Base-by-base conservation (phyloP, 2,888 invertebrate species). In the Drosophila subsilvestris region DNA sequence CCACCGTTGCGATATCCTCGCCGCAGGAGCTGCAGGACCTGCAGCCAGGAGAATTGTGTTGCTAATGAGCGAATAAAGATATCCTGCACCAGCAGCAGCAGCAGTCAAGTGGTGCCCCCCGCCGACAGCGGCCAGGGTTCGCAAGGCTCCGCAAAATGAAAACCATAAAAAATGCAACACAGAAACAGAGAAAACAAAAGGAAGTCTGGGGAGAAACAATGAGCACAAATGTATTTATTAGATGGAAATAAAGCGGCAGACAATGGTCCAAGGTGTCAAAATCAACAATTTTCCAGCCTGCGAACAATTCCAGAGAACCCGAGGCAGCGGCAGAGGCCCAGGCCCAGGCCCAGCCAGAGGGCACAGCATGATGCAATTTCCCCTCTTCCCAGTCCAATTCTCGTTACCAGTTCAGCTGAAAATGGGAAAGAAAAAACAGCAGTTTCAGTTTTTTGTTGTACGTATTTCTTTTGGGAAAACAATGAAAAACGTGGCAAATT, bases 201-300 rank as follows among this genome's bases (percentile, higher is more conserved):
- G 14, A 32, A 68, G 37, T 8, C 53, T n/a, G 22, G 59, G 51
- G 51, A n/a, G 42, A 56, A 25, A 66, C 66, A 76, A 76, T 55
- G 62, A 60, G 53, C 67, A 66, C 79, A 76, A 60, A 68, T 55
- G 72, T 76, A 86, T 88, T 85, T 88, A 87, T 85, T 85, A 82
- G 79, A 88, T 85, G 66, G 75, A 87, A 85, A 81, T 87, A 87
- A 84, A 81, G 68, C 79, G 73, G 78, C 59, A 56, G 48, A 85
- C 87, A 86, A 85, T 85, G 79, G 69, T 63, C 76, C 70, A 90
- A 90, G 90, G 91, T 90, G 90, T 90, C 90, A 90, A 90, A 90
- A 90, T 79, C 86, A 87, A 90, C 88, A 90, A 86, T 86, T 86
- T 81, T 81, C 73, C 77, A 72, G 88, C 84, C 69, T 83, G 85